Percentiles rank a stretch among this genome's conserved stretches.
Conservation (phyloP, 1,140 invertebrate genomes). For the Conus ventricosus region DNA sequence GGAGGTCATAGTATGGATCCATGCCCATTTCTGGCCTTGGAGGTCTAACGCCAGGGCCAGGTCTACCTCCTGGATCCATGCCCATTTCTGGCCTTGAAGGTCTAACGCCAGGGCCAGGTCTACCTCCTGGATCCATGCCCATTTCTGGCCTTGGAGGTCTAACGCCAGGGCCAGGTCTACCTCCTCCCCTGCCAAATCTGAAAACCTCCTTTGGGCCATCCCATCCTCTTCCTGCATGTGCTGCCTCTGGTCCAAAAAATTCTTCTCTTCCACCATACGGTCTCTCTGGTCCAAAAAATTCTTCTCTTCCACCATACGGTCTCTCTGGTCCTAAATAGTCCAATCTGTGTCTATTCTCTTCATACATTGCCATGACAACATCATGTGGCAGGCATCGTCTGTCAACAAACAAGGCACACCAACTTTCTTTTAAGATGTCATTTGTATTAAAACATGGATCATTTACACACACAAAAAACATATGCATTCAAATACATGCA, state of each 20-base stretch:
- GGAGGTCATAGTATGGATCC: background rate
- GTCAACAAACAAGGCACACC: background rate
- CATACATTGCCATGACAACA: conserved; percentile 24
- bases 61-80: background rate
- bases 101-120: background rate
- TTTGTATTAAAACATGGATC: too few relatives aligned
- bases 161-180: background rate
- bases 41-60: background rate
- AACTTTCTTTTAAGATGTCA: too few relatives aligned
- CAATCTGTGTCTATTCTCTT: conserved; percentile 1
- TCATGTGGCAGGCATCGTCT: conserved; percentile 19
- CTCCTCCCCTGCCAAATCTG: background rate
- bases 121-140: background rate
- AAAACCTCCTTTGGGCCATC: background rate
- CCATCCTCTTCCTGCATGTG: background rate
- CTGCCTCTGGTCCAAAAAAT: background rate
- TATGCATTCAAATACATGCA: too few relatives aligned
- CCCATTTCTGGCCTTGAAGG: background rate
- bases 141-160: background rate
- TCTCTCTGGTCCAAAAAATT: background rate
- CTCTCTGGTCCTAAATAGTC: background rate
- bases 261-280: background rate
- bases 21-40: background rate
- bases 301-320: background rate
- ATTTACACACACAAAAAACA: too few relatives aligned